A percentile compares a stretch with the other conserved stretches of the same genome.
phyloP scores from a whole-genome alignment of 1,140 invertebrate genomes.

The Schlechtendalia chinensis region DNA sequence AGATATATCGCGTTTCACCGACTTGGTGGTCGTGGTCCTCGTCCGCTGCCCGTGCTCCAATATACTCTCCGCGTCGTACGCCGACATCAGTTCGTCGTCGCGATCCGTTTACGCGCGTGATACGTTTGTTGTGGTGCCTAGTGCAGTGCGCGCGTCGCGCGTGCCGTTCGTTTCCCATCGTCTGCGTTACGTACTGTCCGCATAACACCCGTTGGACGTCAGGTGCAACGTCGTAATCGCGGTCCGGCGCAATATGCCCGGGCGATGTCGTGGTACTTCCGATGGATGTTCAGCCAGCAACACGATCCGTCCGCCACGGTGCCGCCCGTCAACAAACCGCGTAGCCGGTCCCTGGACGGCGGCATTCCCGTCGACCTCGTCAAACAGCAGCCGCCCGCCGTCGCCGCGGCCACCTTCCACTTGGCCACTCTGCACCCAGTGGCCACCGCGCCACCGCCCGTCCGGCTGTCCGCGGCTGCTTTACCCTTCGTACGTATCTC shows the following conservation, averaged over 20 bases:
- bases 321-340: slow-evolving; percentile 61
- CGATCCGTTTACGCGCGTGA: background rate
- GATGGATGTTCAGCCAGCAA: slow-evolving; percentile 61
- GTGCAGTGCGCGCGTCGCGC: background rate
- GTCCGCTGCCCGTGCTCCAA: background rate
- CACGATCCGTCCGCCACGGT: slow-evolving; percentile 58
- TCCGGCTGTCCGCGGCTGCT: slow-evolving; percentile 11
- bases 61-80: background rate
- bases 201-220: background rate
- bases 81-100: background rate
- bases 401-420: slow-evolving; percentile 13
- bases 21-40: background rate
- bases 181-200: background rate
- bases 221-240: background rate
- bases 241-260: slow-evolving; percentile 24
- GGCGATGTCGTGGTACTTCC: slow-evolving; percentile 69
- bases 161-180: background rate
- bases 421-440: slow-evolving; percentile 32
- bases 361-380: slow-evolving; percentile 3
- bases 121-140: no score
- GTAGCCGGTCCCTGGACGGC: slow-evolving; percentile 71
- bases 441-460: background rate
- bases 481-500: slow-evolving; percentile 40
- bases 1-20: background rate
- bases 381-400: background rate